Evolutionary conservation across 2,113 vertebrate species (phyloP), one percentile per base, ranked within the genome.

Genomic region (Pelecanoides urinatrix): DNA sequence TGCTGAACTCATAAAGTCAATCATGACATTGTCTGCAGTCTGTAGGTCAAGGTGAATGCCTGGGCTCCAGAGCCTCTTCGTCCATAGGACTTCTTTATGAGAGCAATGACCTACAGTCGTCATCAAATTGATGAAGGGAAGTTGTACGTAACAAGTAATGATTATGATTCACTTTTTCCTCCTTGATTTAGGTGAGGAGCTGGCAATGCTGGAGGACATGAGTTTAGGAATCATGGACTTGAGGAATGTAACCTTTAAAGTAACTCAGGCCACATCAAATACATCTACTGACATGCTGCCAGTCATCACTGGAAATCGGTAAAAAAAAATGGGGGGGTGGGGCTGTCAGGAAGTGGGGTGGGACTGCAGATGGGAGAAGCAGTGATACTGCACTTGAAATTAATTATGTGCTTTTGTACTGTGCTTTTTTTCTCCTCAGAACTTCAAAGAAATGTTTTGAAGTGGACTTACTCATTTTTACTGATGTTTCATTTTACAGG

Each of bases 131-230:
- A 23, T 75, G 72, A 80, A 59, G 36, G 56, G 15, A 70, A 88
- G 34, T 53, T 81, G 18, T 45, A 44, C 1, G 1, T 53, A 82
- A 27, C 71, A 45, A 62, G 22, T 87, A 36, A 59, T 68, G 26
- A 42, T 62, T 84, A 8, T 3, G 6, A 27, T 94, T 86, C 16
- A 42, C 23, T 68, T 85, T 74, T 68, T 68, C n/a, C 15, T 88
- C 63, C 32, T 84, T 74, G 38, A 16, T 90, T 85, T 94, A 99
- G 99, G 99, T 62, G 99, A 99, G 95, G 99, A 99, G 96, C 91
- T 99, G 93, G 98, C 99, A 58, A 99, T 99, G 99, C 97, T 99
- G 93, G 99, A 99, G 97, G 99, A 99, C 97, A 99, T 99, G 99
- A 99, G 99, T 88, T 97, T 99, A 42, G 99, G 99, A 47, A 98